Evolutionary conservation across 1,140 invertebrate genomes (phyloP), one percentile per base, ranked within the genome.

Genomic region (Plutomurus gul): DNA sequence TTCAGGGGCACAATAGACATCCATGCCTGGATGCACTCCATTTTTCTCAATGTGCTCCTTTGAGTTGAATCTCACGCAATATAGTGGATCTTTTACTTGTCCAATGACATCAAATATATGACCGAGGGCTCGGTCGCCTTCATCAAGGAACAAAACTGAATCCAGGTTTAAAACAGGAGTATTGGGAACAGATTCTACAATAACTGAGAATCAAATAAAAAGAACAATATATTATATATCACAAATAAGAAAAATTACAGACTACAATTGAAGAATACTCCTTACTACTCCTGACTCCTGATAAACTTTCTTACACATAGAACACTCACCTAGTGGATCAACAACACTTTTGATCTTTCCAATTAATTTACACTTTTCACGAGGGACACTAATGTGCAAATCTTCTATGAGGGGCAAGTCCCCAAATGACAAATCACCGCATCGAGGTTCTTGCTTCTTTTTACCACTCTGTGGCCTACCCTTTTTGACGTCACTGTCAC

Each of bases 91-190:
- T 0, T 87, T 87, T 0, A 96, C 92, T 84, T 90, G 88, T 5
- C 96, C 96, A 87, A 97, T 92, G 4, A 97, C 94, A 89, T 98
- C 96, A 88, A 95, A 96, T 75, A 98, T 90, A 84, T 91, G 89
- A 3, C 94, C 94, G 0, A 95, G 86, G 3, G 92, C 88, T 81
- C 90, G 89, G 49, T 90, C 87, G 16, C 93, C 93, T 85, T 90
- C 89, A 8, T 94, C 91, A 46, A 94, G 81, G 85, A 97, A 97
- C 27, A 97, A 86, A 25, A 96, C 89, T 4, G 93, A 93, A 74
- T 96, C 95, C 72, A 96, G 86, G 88, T 97, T 92, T 47, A 96
- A 89, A 0, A 93, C 90, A 72, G 93, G 92, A 39, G 90, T 91
- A 71, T 89, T 89, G 56, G 90, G 89, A 39, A 91, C 86, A 39